A percentile compares a stretch with the other conserved stretches of the same genome.
Evolutionary conservation across 2,888 invertebrate genomes (phyloP).

Genomic region (Dicyrtomina minuta): DNA sequence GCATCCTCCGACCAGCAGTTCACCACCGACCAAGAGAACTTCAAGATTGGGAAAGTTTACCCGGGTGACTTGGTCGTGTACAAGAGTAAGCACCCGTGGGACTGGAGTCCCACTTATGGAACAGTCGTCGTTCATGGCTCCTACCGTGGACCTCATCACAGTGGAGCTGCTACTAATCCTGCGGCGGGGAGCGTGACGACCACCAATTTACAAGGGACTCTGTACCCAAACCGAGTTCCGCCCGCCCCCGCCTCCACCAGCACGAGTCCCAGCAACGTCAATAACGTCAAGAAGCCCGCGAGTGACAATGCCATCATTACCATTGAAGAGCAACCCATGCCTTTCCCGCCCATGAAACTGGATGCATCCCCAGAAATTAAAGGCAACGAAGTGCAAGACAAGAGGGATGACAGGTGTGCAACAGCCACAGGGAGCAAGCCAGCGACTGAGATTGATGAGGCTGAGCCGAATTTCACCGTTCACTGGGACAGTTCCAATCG

Average conservation of each 20-base stretch:
- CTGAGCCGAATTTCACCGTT: constrained; percentile 33
- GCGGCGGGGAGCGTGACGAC: too few relatives aligned
- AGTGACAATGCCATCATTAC: constrained; percentile 37
- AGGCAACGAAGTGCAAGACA: neutral
- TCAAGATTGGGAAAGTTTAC: constrained; percentile 11
- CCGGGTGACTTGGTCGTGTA: constrained; percentile 22
- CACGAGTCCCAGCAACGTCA: neutral
- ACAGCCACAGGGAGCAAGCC: neutral
- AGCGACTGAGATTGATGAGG: neutral
- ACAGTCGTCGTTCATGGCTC: constrained; percentile 7
- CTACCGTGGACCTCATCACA: too few relatives aligned
- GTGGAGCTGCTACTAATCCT: too few relatives aligned
- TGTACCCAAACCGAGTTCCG: too few relatives aligned
- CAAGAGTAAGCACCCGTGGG: constrained; percentile 18
- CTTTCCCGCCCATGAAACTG: neutral
- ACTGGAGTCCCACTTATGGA: constrained; percentile 18
- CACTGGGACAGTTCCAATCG: constrained; percentile 41
- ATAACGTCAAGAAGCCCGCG: neutral
- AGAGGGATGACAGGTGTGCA: neutral
- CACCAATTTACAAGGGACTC: too few relatives aligned
- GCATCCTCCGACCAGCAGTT: too few relatives aligned
- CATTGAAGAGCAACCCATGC: constrained; percentile 29
- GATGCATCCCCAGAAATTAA: neutral
- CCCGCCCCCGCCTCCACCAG: neutral
- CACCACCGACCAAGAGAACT: constrained; percentile 23